Evolutionary conservation across 2,797 vertebrate species (phyloP).

Genomic region (Arnoldichthys spilopterus): DNA sequence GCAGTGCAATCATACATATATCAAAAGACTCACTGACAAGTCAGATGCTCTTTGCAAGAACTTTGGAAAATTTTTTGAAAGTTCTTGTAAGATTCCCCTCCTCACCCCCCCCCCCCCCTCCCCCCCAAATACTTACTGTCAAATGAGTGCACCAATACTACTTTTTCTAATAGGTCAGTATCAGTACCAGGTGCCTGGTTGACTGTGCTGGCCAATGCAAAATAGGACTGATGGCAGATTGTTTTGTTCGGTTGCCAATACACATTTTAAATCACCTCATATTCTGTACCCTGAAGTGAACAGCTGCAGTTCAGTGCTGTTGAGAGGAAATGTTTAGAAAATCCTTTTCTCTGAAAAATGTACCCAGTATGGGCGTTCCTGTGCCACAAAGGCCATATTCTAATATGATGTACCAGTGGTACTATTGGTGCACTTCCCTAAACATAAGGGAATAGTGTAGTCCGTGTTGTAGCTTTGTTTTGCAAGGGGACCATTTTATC

Average conservation of each 20-base stretch:
- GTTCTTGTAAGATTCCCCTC: not conserved
- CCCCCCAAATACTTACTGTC: not conserved
- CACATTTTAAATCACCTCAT: not conserved
- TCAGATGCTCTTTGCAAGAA: not conserved
- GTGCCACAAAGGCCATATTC: not conserved
- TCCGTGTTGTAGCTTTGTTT: conserved; percentile 32
- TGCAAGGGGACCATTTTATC: conserved; percentile 43
- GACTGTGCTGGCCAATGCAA: not conserved
- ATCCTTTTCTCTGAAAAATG: not conserved
- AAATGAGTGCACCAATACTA: not conserved
- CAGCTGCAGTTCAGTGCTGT: not conserved
- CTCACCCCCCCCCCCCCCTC: too few relatives aligned
- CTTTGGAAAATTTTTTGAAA: not conserved
- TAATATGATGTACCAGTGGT: not conserved
- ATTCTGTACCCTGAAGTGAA: not conserved
- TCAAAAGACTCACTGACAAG: not conserved
- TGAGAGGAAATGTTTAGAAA: not conserved
- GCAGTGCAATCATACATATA: not conserved
- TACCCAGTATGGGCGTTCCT: not conserved
- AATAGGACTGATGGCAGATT: not conserved
- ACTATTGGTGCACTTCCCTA: not conserved
- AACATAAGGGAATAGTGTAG: not conserved
- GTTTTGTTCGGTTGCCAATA: not conserved
- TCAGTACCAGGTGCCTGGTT: not conserved
- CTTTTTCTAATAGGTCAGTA: not conserved